Conservation (phyloP, 2,888 invertebrate genomes). For the Sturmia bella region DNA sequence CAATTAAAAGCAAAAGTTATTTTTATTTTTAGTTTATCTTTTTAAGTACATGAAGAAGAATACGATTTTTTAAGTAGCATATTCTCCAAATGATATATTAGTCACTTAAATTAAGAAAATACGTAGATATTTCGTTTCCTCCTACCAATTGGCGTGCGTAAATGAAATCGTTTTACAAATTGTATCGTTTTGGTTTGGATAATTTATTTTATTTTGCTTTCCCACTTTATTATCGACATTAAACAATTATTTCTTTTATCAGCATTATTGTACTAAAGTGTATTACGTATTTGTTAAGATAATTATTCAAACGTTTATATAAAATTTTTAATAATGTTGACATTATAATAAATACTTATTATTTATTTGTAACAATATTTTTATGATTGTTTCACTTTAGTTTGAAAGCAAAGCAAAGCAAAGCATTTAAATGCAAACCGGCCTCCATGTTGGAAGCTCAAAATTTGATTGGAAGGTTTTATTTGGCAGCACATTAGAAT, state of each 20-base stretch:
- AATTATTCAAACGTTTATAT: slow-evolving; percentile 64
- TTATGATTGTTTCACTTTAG: slow-evolving; percentile 27
- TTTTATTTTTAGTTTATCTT: slow-evolving; percentile 7
- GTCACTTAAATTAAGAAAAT: slow-evolving; percentile 55
- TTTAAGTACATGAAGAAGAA: slow-evolving; percentile 25
- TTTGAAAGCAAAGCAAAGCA: neutral
- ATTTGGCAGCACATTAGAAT: neutral
- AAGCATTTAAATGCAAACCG: too few species aligned
- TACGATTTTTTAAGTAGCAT: slow-evolving; percentile 41
- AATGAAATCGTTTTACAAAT: slow-evolving; percentile 35
- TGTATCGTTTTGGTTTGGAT: slow-evolving; percentile 6
- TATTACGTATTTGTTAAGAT: slow-evolving; percentile 64
- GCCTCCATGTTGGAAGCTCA: too few species aligned
- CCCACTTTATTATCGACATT: neutral
- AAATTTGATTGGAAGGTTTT: too few species aligned
- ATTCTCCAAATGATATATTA: slow-evolving; percentile 49
- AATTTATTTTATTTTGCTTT: neutral
- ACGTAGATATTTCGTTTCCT: neutral
- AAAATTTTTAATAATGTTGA: slow-evolving; percentile 61
- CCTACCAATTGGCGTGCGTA: slow-evolving; percentile 21
- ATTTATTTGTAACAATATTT: slow-evolving; percentile 58
- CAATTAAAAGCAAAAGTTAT: slow-evolving; percentile 7
- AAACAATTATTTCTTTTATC: slow-evolving; percentile 32
- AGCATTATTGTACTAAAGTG: slow-evolving; percentile 56
- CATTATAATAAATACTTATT: slow-evolving; percentile 66